Base-by-base conservation (phyloP, 2,113 vertebrate genomes). In the Oriolus oriolus region DNA sequence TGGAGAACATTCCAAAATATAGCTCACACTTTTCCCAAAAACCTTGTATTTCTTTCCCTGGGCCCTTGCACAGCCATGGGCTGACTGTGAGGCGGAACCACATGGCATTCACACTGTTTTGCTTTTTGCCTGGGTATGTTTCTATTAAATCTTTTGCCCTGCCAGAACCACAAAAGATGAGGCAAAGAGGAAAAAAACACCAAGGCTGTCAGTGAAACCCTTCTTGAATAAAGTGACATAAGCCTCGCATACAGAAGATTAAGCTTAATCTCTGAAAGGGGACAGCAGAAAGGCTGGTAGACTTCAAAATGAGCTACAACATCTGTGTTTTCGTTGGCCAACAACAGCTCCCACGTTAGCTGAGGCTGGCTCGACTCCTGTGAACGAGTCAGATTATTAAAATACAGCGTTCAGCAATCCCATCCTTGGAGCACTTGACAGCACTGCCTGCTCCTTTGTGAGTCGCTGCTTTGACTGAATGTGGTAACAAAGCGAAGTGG, bases 271-370 rank as follows among this genome's bases (percentile, higher is more conserved):
- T 90, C 80, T 82, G 89, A 71, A 92, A 90, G 80, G 56, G 90
- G 53, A 35, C 76, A 76, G 83, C 85, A 87, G 73, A 93, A 93
- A 95, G 52, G 80, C 90, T 95, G 88, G 69, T 90, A 89, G 79
- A 11, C 95, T 84, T 89, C 83, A 90, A 87, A 95, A 87, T 15
- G 88, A 94, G 83, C 65, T 42, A 11, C 41, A 75, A 37, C 92
- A 96, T 88, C 95, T 95, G 96, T 94, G 96, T 93, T 97, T 96
- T 56, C 64, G 88, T 96, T 96, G 96, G 95, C 96, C 96, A 95
- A 73, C 83, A 60, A 18, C 84, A 28, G 69, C 88, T 82, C 73
- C 57, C 11, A 1, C 74, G 5, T 44, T 31, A 65, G 82, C 90
- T 71, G 85, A 2, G 76, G 45, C 92, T 52, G 90, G 52, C 71